Base-by-base conservation (phyloP, 2,888 invertebrate species). In the Toxonevra muliebris region DNA sequence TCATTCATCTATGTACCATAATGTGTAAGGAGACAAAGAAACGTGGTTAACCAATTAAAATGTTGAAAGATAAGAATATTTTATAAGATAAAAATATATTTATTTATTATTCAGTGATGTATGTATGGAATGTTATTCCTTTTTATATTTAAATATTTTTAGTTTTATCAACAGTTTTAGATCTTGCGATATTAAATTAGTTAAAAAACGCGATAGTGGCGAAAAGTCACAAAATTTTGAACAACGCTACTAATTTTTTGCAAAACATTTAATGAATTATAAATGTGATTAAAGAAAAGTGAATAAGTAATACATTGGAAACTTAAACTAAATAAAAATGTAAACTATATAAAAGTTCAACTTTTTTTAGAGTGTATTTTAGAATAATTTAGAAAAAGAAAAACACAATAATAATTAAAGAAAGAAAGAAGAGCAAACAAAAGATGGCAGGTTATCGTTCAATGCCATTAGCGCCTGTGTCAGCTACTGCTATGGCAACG, bases 371-470 rank as follows among this genome's bases (percentile, higher is more conserved):
- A 30, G 30, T 30, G 30, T 30, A 7, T 30, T 30, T 30, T 30
- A 30, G 30, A 30, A 30, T 30, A 30, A 30, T 30, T 30, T 30
- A 30, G 30, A 4, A 30, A 30, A 30, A 30, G 30, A 30, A 30
- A 2, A 7, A 30, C n/a, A n/a, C n/a, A n/a, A n/a, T n/a, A 30
- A 30, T 2, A 30, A 30, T 7, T 2, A 30, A 30, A 30, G 30
- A 30, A 30, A 30, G 30, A 30, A 7, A 4, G 30, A 30, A 30
- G 7, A 30, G 30, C 30, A 30, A 4, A 30, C 2, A 11, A 52
- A 67, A 62, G 30, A 82, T 82, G 82, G 82, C 82, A 70, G 79
- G 82, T 62, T 82, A 82, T 76, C 80, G 82, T 17, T 71, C 81
- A 53, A 65, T 79, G 69, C 82, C 79, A 1, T 50, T 82, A 73